Percentiles rank a stretch among this genome's conserved stretches.
Evolutionary conservation across 1,140 invertebrate species (phyloP).

Genomic region (Drosophila teissieri): DNA sequence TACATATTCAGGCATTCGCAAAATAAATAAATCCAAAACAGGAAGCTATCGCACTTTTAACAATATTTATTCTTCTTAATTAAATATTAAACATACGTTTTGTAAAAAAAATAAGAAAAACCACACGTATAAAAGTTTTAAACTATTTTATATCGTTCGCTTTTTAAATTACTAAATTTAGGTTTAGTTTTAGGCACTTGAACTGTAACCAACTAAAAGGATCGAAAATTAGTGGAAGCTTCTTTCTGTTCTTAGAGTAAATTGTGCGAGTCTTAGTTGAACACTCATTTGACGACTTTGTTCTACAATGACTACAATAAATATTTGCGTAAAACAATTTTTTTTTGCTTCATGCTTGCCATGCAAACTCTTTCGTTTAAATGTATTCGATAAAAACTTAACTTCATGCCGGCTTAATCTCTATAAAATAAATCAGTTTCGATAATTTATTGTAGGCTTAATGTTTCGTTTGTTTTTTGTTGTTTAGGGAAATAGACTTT

Average conservation of each 20-base stretch:
- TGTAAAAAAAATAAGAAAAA: slow-evolving; percentile 15
- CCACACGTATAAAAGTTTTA: slow-evolving; percentile 35
- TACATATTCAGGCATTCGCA: slow-evolving; percentile 5
- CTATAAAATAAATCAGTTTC: slow-evolving; percentile 30
- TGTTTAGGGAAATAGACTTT: slow-evolving; percentile 9
- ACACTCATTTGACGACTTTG: slow-evolving; percentile 44
- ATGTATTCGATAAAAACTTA: slow-evolving; percentile 46
- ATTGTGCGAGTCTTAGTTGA: slow-evolving; percentile 33
- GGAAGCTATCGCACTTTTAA: slow-evolving; percentile 15
- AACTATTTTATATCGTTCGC: slow-evolving; percentile 17
- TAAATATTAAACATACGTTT: slow-evolving; percentile 37
- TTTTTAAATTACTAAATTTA: slow-evolving; percentile 15
- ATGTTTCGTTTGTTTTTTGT: slow-evolving; percentile 21
- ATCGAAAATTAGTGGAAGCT: slow-evolving; percentile 21
- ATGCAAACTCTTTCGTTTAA: slow-evolving; percentile 30
- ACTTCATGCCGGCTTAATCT: slow-evolving; percentile 37
- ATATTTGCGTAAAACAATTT: slow-evolving; percentile 25
- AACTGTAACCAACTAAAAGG: neutral
- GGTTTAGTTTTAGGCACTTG: slow-evolving; percentile 1
- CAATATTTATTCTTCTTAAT: slow-evolving; percentile 36
- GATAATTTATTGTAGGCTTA: neutral
- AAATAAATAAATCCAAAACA: slow-evolving; percentile 18
- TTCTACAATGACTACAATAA: slow-evolving; percentile 38
- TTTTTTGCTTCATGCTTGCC: slow-evolving; percentile 24
- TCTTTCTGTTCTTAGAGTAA: slow-evolving; percentile 52